Evolutionary conservation across 2,888 invertebrate genomes (phyloP), one percentile per base, ranked within the genome.

Genomic region (Leucoptera coffeella): DNA sequence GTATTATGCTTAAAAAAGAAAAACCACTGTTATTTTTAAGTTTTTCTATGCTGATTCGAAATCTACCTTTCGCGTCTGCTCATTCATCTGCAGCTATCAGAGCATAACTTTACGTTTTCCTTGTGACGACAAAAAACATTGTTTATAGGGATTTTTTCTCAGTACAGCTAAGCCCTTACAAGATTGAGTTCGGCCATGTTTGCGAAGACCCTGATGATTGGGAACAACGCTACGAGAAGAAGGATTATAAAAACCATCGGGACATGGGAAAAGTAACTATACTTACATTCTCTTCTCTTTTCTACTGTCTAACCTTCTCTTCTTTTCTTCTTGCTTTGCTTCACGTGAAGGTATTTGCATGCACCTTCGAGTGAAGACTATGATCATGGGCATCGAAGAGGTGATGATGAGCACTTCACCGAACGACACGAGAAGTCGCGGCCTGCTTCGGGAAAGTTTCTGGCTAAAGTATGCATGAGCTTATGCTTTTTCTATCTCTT

Each of bases 181-280:
- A 82, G 54, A 73, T 86, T 42, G 83, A 86, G 54, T 86, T 85
- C 44, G 90, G 90, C 27, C 88, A 90, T 54, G 84, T 89, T 14
- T 78, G 82, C 42, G 85, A 87, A 49, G 80, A 83, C 47, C 87
- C 88, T 1, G 61, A 78, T 42, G 78, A 80, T 17, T 87, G 87
- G 82, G 86, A 90, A 55, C 85, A 87, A 53, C 79, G 89, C 32
- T 87, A 84, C 43, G 89, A 90, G 61, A 75, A 80, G 50, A 83
- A 81, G 51, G 82, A 86, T 61, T 74, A 79, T 55, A 74, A 77
- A 40, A 77, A 77, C 46, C 80, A 84, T 53, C 77, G 80, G 39
- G 80, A 80, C 48, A 85, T 84, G 72, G 89, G 89, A 62, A 87
- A 88, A 82, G 89, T 89, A 73, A 57, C 11, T 28, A 25, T 22